These are phyloP conservation scores for Rattus norvegicus DNA, from an alignment of 2,113 vertebrate species.

Conservation along the genomic window GRCr8 NC_086022.1:117403001-117403500, in stretches of 20 bases:
- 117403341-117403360: conserved; percentile 57
- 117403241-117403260: conserved; percentile 28
- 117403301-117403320: conserved; percentile 63
- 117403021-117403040: conserved; percentile 59
- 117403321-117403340: conserved; percentile 69
- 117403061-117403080: conserved; percentile 62
- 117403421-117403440: conserved; percentile 44
- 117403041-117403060: conserved; percentile 41
- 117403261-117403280: conserved; percentile 34
- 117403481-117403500: conserved; percentile 39
- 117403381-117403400: conserved; percentile 18
- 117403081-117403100: conserved; percentile 60
- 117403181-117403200: background rate
- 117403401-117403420: conserved; percentile 47
- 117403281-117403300: conserved; percentile 39
- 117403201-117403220: background rate
- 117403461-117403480: conserved; percentile 52
- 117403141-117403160: conserved; percentile 25
- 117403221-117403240: background rate
- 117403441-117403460: conserved; percentile 54
- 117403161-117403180: background rate
- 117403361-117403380: conserved; percentile 58
- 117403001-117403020: conserved; percentile 67
- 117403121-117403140: conserved; percentile 65
- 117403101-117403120: conserved; percentile 56